phyloP scores from a whole-genome alignment of 2,113 vertebrate genomes.

The Toxostoma redivivum region DNA sequence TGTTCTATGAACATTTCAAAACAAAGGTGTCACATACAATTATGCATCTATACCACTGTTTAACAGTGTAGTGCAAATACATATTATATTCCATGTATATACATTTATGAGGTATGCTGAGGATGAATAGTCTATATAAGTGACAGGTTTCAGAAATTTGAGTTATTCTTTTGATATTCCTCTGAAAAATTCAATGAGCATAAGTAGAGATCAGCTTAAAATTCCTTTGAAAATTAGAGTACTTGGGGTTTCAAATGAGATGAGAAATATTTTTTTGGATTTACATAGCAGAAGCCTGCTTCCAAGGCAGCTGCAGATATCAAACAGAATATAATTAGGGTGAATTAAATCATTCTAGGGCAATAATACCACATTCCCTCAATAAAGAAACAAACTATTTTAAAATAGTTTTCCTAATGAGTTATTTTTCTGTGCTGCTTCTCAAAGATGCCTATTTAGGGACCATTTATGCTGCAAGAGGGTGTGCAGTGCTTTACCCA shows the following conservation, averaged over 20 bases:
- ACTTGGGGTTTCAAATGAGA: background rate
- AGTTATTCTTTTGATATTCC: background rate
- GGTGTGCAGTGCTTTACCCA: background rate
- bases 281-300: conserved; percentile 33
- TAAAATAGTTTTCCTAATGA: conserved; percentile 20
- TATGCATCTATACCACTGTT: background rate
- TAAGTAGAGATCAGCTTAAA: background rate
- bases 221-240: conserved; percentile 46
- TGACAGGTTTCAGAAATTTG: background rate
- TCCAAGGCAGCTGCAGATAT: conserved; percentile 50
- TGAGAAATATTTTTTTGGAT: conserved; percentile 7
- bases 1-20: background rate
- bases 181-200: background rate
- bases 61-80: background rate
- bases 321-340: conserved; percentile 52
- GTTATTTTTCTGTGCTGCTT: conserved; percentile 45
- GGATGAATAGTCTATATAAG: background rate
- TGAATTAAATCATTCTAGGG: conserved; percentile 39
- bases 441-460: conserved; percentile 49
- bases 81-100: background rate
- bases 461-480: conserved; percentile 37
- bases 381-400: conserved; percentile 26
- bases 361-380: conserved; percentile 25
- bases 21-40: background rate
- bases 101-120: background rate